These are phyloP conservation scores for Horisme vitalbata DNA, from an alignment of 2,888 invertebrate species.

Conservation along the genomic window DNA sequence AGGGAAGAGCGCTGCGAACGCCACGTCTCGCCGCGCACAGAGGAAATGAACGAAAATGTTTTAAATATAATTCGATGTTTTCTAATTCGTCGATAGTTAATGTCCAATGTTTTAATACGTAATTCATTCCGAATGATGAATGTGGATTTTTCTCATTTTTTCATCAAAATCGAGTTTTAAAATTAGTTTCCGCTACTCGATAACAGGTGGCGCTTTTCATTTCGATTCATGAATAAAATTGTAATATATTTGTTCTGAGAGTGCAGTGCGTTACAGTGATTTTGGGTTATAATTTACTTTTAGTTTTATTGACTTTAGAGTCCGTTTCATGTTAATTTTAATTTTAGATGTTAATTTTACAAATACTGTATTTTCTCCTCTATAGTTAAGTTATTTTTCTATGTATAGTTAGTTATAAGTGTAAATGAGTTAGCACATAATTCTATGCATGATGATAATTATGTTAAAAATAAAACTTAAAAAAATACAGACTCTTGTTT, in stretches of 20 bases:
- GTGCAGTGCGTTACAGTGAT: slow-evolving; percentile 67
- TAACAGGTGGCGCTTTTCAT: slow-evolving; percentile 48
- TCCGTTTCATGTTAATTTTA: slow-evolving; percentile 72
- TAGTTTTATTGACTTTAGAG: slow-evolving; percentile 72
- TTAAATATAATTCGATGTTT: slow-evolving; percentile 63
- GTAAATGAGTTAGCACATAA: slow-evolving; percentile 82
- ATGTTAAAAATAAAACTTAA: slow-evolving; percentile 79
- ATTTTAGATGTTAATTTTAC: slow-evolving; percentile 76
- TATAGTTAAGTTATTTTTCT: slow-evolving; percentile 82
- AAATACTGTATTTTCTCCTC: slow-evolving; percentile 81
- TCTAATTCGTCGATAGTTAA: slow-evolving; percentile 60
- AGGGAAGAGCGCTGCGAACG: slow-evolving; percentile 49
- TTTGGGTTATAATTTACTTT: slow-evolving; percentile 70
- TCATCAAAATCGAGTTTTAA: slow-evolving; percentile 38
- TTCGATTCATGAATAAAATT: slow-evolving; percentile 48
- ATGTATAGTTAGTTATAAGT: slow-evolving; percentile 83
- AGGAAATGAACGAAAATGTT: slow-evolving; percentile 46
- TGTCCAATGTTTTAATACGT: slow-evolving; percentile 64
- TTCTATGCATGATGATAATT: slow-evolving; percentile 82
- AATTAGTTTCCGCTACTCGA: slow-evolving; percentile 43
- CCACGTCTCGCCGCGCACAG: slow-evolving; percentile 25
- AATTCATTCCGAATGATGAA: slow-evolving; percentile 56
- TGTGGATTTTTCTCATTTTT: slow-evolving; percentile 44
- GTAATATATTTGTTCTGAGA: slow-evolving; percentile 70
- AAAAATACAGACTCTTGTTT: slow-evolving; percentile 72